Conservation (phyloP, 2,888 invertebrate genomes). For the Cephus runcator region DNA sequence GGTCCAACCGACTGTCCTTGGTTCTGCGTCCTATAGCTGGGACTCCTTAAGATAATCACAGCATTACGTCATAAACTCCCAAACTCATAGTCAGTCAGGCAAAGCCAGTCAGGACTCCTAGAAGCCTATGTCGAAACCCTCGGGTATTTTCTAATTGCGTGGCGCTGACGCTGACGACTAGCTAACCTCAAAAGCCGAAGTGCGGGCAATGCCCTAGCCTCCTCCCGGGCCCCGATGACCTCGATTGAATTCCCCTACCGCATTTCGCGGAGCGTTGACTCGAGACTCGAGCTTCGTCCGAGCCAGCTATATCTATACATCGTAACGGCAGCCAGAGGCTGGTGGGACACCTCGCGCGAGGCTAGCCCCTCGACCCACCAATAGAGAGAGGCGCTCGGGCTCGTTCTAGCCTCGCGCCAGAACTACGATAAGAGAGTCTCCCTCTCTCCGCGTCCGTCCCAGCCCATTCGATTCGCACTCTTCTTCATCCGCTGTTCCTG, state of each 20-base stretch:
- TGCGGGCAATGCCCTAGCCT: conserved; percentile 67
- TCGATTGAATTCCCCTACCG: conserved; percentile 50
- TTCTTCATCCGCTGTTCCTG: not conserved
- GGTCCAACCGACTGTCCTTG: not conserved
- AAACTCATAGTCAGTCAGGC: not conserved
- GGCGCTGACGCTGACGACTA: conserved; percentile 50
- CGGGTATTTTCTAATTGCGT: conserved; percentile 57
- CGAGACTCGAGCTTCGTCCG: conserved; percentile 17
- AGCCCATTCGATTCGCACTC: conserved; percentile 10
- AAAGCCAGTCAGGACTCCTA: conserved; percentile 3
- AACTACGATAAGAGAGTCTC: conserved; percentile 35
- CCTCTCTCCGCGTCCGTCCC: not conserved
- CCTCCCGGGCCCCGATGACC: conserved; percentile 61
- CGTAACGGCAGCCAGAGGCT: not conserved
- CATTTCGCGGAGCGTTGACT: conserved; percentile 42
- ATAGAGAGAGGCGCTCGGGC: conserved; percentile 31
- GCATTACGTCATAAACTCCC: not conserved
- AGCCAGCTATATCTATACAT: conserved; percentile 17
- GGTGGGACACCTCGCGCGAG: conserved; percentile 28
- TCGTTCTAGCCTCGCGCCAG: conserved; percentile 42
- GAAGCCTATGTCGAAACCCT: conserved; percentile 19
- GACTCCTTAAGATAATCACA: not conserved
- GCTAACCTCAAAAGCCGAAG: conserved; percentile 57
- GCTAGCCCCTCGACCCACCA: conserved; percentile 49
- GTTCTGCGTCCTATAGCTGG: not conserved